phyloP scores from a whole-genome alignment of 2,113 vertebrate species.

The Aphyosemion australe region DNA sequence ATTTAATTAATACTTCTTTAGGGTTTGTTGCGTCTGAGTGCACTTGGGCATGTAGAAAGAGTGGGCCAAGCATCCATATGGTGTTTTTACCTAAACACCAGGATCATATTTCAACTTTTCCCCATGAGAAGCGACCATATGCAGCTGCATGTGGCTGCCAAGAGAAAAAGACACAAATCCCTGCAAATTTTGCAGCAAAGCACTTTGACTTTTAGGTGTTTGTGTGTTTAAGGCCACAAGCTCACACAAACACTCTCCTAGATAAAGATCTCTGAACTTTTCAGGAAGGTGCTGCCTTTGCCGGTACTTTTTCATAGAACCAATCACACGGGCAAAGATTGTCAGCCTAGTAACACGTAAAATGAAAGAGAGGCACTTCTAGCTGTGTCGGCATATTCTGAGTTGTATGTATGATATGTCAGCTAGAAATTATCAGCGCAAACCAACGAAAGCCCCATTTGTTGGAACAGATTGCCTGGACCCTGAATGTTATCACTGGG shows the following conservation, averaged over 20 bases:
- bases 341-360: neutral
- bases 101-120: neutral
- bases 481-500: neutral
- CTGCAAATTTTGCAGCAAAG: neutral
- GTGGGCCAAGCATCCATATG: neutral
- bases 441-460: neutral
- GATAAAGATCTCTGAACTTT: neutral
- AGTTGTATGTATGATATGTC: conserved; percentile 1
- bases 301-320: neutral
- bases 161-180: neutral
- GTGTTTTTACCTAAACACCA: neutral
- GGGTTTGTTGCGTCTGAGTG: neutral
- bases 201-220: neutral
- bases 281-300: neutral
- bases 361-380: neutral
- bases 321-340: neutral
- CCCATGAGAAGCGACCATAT: neutral
- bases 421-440: neutral
- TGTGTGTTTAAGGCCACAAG: neutral
- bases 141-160: neutral
- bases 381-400: neutral
- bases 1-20: neutral
- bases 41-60: neutral
- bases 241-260: neutral
- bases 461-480: neutral